Conservation (phyloP, 1,140 invertebrate genomes). For the Myzus persicae region DNA sequence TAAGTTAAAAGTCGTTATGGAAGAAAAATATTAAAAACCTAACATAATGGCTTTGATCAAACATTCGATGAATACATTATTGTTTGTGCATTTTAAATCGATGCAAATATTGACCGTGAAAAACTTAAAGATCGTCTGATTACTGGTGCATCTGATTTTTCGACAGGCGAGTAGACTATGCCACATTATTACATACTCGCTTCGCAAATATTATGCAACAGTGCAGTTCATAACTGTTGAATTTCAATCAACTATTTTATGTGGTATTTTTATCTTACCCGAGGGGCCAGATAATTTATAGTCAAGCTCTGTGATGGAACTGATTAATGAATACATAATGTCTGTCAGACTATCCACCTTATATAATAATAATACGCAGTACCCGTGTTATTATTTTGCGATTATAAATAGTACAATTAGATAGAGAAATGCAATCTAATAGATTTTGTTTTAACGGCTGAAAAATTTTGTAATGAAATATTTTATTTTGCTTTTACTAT, state of each 20-base stretch:
- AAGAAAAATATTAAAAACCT: no score
- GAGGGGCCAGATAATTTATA: background rate
- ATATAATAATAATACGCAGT: background rate
- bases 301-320: background rate
- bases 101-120: no score
- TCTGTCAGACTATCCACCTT: no score
- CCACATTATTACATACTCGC: background rate
- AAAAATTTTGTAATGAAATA: background rate
- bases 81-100: no score
- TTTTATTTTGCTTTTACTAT: background rate
- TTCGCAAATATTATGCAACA: background rate
- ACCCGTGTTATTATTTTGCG: background rate
- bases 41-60: no score
- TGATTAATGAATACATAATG: background rate
- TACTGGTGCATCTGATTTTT: no score
- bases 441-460: background rate
- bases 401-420: background rate
- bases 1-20: no score
- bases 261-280: background rate
- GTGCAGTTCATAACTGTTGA: background rate
- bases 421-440: background rate
- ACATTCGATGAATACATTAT: no score
- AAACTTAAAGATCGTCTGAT: no score
- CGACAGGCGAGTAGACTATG: no score
- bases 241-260: background rate